Base-by-base conservation (phyloP, 2,888 invertebrate genomes). In the Drosophila parthenogenetica region DNA sequence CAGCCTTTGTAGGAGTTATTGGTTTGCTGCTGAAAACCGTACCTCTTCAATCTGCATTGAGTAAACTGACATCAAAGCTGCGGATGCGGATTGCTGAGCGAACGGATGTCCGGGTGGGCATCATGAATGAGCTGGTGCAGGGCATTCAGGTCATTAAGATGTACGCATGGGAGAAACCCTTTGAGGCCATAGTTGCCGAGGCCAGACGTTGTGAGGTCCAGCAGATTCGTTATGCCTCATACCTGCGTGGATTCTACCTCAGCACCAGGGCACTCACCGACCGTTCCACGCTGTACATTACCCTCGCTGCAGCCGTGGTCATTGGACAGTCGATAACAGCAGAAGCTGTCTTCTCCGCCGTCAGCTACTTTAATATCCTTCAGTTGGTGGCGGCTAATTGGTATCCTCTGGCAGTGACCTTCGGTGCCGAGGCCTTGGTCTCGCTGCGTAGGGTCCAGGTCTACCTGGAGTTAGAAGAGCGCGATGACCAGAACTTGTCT, bases 81-180 rank as follows among this genome's bases (percentile, higher is more conserved):
- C 94, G 99, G 73, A 94, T 95, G 90, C 95, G 95, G 89, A 97
- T 97, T 0, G 98, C 98, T 0, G 93, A 94, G 70, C 94, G 96
- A 90, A 98, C 98, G 0, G 99, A 99, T 92, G 96, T 96, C 82
- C 94, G 99, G 72, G 96, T 99, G 42, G 94, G 97, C 54, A 94
- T 98, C 51, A 98, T 99, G 98, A 97, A 96, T 90, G 99, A 99
- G 94, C 95, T 99, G 80, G 96, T 99, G 71, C 94, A 95, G 64
- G 98, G 98, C 50, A 98, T 99, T 93, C 96, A 98, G 93, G 97
- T 98, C 2, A 97, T 98, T 76, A 98, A 98, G 93, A 98, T 98
- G 98, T 98, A 98, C 90, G 97, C 98, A 2, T 98, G 98, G 96
- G 98, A 98, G 91, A 96, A 95, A 79, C 97, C 98, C 0, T 98